phyloP scores from a whole-genome alignment of 2,797 vertebrate genomes.

The Pterois miles region DNA sequence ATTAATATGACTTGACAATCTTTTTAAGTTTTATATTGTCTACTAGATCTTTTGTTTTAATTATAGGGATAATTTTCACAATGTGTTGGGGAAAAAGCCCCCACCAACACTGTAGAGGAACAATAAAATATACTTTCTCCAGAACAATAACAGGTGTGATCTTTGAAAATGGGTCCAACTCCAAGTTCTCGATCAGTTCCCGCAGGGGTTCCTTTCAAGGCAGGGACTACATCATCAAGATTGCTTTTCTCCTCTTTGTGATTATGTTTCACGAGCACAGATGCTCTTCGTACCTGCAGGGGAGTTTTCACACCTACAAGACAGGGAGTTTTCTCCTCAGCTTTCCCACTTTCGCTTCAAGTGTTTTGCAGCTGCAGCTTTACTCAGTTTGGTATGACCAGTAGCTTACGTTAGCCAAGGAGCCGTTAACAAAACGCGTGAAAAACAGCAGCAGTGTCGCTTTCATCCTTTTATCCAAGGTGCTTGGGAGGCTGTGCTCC shows the following conservation, averaged over 20 bases:
- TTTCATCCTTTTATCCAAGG: no score
- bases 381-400: background rate
- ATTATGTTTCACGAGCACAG: slow-evolving; percentile 24
- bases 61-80: background rate
- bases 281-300: slow-evolving; percentile 10
- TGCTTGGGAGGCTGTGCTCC: no score
- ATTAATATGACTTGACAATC: background rate
- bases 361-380: background rate
- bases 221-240: slow-evolving; percentile 24
- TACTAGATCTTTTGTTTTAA: background rate
- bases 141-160: background rate
- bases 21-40: no score
- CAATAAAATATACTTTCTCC: slow-evolving; percentile 1
- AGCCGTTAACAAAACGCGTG: no score
- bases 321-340: background rate
- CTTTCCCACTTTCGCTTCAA: background rate
- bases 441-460: fast-evolving
- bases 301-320: slow-evolving; percentile 5
- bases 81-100: background rate
- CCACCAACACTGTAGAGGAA: background rate
- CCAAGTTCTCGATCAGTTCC: slow-evolving; percentile 5
- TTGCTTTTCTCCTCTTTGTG: slow-evolving; percentile 17
- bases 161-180: slow-evolving; percentile 11
- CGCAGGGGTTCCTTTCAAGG: slow-evolving; percentile 16
- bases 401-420: background rate